These are phyloP conservation scores for Ypsolopha sequella DNA, from an alignment of 2,888 invertebrate genomes.

Conservation along the genomic window DNA sequence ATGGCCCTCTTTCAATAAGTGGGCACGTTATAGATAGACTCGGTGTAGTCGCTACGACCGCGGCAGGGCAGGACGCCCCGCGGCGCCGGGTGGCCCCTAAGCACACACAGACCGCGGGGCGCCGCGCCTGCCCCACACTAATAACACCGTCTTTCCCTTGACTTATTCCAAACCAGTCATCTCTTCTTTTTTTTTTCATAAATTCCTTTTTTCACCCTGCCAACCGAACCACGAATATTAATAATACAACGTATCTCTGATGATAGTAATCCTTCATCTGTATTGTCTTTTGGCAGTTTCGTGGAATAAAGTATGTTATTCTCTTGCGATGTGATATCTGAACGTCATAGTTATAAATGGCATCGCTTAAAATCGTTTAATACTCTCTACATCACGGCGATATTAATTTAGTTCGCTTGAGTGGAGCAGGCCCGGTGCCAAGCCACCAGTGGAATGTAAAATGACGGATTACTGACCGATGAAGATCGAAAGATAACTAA, in stretches of 20 bases:
- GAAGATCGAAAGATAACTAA: conserved; percentile 61
- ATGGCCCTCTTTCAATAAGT: conserved; percentile 61
- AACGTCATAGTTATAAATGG: conserved; percentile 67
- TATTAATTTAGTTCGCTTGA: conserved; percentile 68
- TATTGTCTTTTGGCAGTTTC: conserved; percentile 71
- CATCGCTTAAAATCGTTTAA: conserved; percentile 70
- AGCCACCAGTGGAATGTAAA: conserved; percentile 66
- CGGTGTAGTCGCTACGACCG: conserved; percentile 7
- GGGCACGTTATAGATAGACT: conserved; percentile 21
- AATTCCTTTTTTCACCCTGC: conserved; percentile 43
- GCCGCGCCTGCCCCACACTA: conserved; percentile 53
- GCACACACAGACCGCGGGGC: conserved; percentile 69
- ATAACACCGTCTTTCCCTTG: conserved; percentile 63
- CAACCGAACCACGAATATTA: conserved; percentile 48
- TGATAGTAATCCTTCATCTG: conserved; percentile 69
- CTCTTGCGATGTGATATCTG: conserved; percentile 62
- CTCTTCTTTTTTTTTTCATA: conserved; percentile 53
- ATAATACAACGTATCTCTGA: conserved; percentile 62
- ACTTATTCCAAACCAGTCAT: conserved; percentile 49
- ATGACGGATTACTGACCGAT: conserved; percentile 64
- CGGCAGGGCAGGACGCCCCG: conserved; percentile 31
- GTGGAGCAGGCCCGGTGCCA: conserved; percentile 47
- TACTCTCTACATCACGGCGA: conserved; percentile 64
- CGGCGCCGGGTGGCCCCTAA: conserved; percentile 39
- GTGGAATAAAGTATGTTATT: conserved; percentile 65